Base-by-base conservation (phyloP, 2,113 vertebrate species). In the Bos indicus region DNA sequence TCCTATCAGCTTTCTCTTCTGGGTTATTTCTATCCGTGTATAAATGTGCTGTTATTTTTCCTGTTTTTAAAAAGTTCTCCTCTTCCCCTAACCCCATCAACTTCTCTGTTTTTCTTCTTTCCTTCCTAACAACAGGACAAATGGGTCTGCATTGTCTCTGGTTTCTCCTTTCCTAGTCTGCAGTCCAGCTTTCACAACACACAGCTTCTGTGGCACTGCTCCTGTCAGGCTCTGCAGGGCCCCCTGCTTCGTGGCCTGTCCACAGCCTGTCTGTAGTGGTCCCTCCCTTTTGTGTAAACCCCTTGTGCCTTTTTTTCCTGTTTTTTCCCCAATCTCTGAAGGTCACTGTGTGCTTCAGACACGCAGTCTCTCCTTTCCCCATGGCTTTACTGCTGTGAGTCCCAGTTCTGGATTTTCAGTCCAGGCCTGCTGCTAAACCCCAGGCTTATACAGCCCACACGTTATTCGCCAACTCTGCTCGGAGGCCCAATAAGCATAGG, bases 381-480 rank as follows among this genome's bases (percentile, higher is more conserved):
- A 5, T 52, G 87, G 40, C 36, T 77, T 46, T 28, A 64, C 33
- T 21, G 21, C 11, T 26, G 17, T 51, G 28, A 67, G 43, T n/a
- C 43, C 67, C 43, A n/a, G 10, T 67, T 74, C 78, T 28, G 6
- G 30, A 3, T 21, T 26, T 85, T 54, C 6, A 36, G 30, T 12
- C 52, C 5, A 23, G 25, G 81, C 64, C 51, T 57, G 48, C 33
- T 26, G 30, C 36, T 21, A 25, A 56, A 4, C 25, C 2, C 43
- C 43, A 71, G n/a, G 36, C 19, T 33, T 40, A 7, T 23, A 8
- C 14, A 10, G 25, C 23, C 78, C 71, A 4, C 40, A 54, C 21
- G 9, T 25, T 13, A 1, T 3, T 6, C 3, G 1, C 26, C 21
- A 0, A 16, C 52, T 52, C 3, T 54, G 19, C 28, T 0, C 16